phyloP scores from a whole-genome alignment of 1,140 invertebrate genomes.

The Scylla paramamosain region DNA sequence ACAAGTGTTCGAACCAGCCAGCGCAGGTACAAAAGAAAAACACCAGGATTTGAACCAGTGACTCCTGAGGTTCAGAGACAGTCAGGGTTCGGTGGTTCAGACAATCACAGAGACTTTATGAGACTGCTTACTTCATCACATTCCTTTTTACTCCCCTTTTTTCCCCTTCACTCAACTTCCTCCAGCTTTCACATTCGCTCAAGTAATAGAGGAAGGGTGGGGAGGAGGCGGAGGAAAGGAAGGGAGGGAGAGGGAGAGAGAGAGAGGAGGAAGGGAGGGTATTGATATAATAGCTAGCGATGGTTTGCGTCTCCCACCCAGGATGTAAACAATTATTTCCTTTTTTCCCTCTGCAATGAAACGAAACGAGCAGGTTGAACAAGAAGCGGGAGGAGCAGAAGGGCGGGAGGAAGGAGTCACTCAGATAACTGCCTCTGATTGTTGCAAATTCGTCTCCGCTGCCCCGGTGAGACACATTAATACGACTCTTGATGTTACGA shows the following conservation, averaged over 20 bases:
- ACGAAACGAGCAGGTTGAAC: background rate
- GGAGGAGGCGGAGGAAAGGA: background rate
- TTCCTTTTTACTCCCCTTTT: constrained; percentile 40
- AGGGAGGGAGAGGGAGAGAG: constrained; percentile 5
- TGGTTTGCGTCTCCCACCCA: constrained; percentile 42
- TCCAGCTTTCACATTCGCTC: constrained; percentile 68
- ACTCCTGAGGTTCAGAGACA: background rate
- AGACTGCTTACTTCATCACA: constrained; percentile 44
- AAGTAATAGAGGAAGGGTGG: constrained; percentile 44
- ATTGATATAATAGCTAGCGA: constrained; percentile 50
- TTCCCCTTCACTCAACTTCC: constrained; percentile 47
- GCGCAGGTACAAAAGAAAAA: too few species aligned
- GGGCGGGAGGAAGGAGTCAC: background rate
- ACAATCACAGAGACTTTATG: constrained; percentile 60
- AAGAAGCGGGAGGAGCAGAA: background rate
- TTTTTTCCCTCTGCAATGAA: constrained; percentile 24
- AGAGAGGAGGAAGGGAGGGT: background rate
- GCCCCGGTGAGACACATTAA: background rate
- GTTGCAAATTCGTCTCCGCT: constrained; percentile 19
- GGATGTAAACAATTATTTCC: constrained; percentile 58
- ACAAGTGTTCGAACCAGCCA: too few species aligned
- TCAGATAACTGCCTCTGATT: constrained; percentile 25
- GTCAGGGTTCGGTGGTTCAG: constrained; percentile 25
- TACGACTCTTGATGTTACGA: background rate
- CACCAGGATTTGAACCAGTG: too few species aligned